Evolutionary conservation across 1,140 invertebrate genomes (phyloP).

Genomic region (Acromyrmex charruanus): DNA sequence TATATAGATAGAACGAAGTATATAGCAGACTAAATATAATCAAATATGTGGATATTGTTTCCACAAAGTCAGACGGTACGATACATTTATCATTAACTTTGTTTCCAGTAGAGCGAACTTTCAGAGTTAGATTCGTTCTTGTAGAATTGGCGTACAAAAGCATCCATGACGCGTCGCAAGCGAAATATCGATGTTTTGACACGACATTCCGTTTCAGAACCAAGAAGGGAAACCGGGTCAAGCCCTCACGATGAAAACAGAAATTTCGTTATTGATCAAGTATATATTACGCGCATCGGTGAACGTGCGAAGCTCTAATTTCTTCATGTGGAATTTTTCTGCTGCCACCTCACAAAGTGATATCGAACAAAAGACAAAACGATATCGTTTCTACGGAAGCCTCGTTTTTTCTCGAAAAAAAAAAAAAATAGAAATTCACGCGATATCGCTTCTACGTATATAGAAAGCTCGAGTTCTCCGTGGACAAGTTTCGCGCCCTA

Average conservation of each 20-base stretch:
- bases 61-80: background rate
- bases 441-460: background rate
- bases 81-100: background rate
- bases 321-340: background rate
- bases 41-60: background rate
- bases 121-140: background rate
- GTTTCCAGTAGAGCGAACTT: background rate
- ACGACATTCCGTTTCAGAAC: background rate
- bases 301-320: background rate
- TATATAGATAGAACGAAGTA: background rate
- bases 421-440: background rate
- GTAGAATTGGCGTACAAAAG: background rate
- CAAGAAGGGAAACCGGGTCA: conserved; percentile 32
- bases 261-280: conserved; percentile 70
- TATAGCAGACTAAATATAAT: background rate
- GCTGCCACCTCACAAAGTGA: too few species aligned
- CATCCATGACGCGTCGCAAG: background rate
- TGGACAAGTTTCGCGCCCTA: background rate
- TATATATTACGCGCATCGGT: conserved; percentile 26
- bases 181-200: conserved; percentile 29
- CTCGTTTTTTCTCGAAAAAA: background rate
- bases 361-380: too few species aligned
- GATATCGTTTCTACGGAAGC: background rate
- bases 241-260: conserved; percentile 50
- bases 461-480: background rate